Conservation (phyloP, 1,140 invertebrate species). For the Neodiprion fabricii region DNA sequence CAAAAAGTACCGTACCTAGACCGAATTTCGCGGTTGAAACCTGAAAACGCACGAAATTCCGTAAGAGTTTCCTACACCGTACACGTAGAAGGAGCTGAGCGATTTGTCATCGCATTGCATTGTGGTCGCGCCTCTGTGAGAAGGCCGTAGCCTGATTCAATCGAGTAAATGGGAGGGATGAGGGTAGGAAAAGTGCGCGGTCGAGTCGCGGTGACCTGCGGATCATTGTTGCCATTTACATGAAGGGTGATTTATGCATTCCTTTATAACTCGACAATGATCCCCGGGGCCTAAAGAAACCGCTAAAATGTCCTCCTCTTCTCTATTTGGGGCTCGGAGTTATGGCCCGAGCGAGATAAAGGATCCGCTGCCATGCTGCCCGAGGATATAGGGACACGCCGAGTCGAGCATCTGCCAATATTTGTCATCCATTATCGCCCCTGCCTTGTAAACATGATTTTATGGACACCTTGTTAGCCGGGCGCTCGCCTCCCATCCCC, state of each 20-base stretch:
- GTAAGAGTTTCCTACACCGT: background rate
- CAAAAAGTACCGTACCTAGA: no score
- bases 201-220: conserved; percentile 15
- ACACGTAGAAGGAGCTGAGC: conserved; percentile 9
- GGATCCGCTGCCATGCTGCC: background rate
- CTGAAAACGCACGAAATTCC: background rate
- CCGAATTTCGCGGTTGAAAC: background rate
- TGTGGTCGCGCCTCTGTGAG: conserved; percentile 57
- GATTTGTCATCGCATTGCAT: conserved; percentile 60
- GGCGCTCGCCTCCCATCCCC: conserved; percentile 20
- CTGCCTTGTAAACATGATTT: conserved; percentile 49
- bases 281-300: conserved; percentile 40
- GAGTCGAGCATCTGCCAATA: conserved; percentile 61
- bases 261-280: conserved; percentile 36
- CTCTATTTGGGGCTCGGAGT: conserved; percentile 37
- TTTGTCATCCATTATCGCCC: conserved; percentile 62
- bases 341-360: conserved; percentile 20
- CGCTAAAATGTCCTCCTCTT: conserved; percentile 45
- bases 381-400: background rate
- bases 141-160: conserved; percentile 29
- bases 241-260: conserved; percentile 57
- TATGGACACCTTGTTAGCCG: conserved; percentile 48
- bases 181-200: conserved; percentile 24
- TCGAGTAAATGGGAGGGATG: conserved; percentile 20
- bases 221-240: conserved; percentile 34